Conservation (phyloP, 92 coral and sea anemone species). For the Epizoanthus ramosus region DNA sequence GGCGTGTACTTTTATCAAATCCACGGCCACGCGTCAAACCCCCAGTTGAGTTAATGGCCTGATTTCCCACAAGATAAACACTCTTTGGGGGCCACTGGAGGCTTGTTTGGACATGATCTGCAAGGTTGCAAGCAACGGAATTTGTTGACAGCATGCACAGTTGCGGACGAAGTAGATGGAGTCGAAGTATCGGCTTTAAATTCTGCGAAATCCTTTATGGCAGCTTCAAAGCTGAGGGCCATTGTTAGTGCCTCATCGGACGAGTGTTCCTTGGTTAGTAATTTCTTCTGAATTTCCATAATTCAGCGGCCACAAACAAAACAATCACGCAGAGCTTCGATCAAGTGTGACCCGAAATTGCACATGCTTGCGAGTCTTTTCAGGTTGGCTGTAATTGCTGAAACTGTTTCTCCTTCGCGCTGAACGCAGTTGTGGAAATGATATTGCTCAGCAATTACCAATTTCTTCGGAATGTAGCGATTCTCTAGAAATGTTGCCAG, state of each 20-base stretch:
- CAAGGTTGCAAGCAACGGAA: constrained; percentile 11
- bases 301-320: constrained; percentile 28
- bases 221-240: constrained; percentile 40
- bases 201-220: constrained; percentile 28
- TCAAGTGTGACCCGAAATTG: constrained; percentile 24
- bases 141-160: neutral
- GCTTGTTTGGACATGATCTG: constrained; percentile 7
- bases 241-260: constrained; percentile 29
- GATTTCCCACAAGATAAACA: constrained; percentile 31
- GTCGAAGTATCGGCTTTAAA: neutral
- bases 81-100: neutral
- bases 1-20: constrained; percentile 1
- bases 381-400: constrained; percentile 25
- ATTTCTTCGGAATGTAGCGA: constrained; percentile 29
- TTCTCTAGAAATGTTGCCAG: constrained; percentile 32
- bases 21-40: constrained; percentile 25
- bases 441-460: too few relatives aligned
- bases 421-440: constrained; percentile 36
- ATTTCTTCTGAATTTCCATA: constrained; percentile 22
- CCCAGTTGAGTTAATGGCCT: constrained; percentile 23
- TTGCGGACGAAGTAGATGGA: neutral
- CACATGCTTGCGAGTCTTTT: constrained; percentile 39
- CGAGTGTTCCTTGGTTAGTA: constrained; percentile 38
- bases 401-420: constrained; percentile 23
- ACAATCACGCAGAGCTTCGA: constrained; percentile 31